Evolutionary conservation across 2,113 vertebrate genomes (phyloP), one percentile per base, ranked within the genome.

Genomic region (Eonycteris spelaea): DNA sequence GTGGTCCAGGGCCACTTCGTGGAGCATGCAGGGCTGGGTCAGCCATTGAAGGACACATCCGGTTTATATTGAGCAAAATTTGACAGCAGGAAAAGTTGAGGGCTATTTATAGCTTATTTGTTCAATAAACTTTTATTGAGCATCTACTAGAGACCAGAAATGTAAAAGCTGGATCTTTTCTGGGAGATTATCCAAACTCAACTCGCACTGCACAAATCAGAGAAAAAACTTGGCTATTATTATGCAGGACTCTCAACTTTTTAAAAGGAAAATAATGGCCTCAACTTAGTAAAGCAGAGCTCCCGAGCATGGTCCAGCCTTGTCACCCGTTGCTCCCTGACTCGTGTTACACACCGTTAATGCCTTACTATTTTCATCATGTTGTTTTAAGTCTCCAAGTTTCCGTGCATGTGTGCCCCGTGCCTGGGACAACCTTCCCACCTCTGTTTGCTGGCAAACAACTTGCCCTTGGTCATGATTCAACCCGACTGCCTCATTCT

Each of bases 331-430:
- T 6, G 1, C 5, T 43, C 55, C 11, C 65, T 70, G 65, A 74
- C 19, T 65, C 22, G 15, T 0, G 0, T 16, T 24, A 33, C 40
- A 33, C 6, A 0, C 45, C 6, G 21, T 18, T 7, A 40, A 51
- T 13, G 26, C 38, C 38, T 26, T 11, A 15, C 19, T 61, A 40
- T 73, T 63, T 86, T 68, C 30, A 70, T 83, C 5, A 4, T 26
- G 18, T 59, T 68, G 18, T 74, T 63, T 92, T 75, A 77, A 65
- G 51, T 10, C 70, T 63, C 74, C 22, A 14, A 59, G 78, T 13
- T 26, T 45, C 82, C 6, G 2, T 33, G 24, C 5, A 5, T 24
- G 4, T 61, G 12, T n/a, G 24, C 8, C 8, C 22, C 53, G 10
- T 19, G 26, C 45, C 33, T 24, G 40, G 24, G 40, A 22, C 24